phyloP scores from a whole-genome alignment of 2,888 invertebrate species.

The Eumerus sabulonum region DNA sequence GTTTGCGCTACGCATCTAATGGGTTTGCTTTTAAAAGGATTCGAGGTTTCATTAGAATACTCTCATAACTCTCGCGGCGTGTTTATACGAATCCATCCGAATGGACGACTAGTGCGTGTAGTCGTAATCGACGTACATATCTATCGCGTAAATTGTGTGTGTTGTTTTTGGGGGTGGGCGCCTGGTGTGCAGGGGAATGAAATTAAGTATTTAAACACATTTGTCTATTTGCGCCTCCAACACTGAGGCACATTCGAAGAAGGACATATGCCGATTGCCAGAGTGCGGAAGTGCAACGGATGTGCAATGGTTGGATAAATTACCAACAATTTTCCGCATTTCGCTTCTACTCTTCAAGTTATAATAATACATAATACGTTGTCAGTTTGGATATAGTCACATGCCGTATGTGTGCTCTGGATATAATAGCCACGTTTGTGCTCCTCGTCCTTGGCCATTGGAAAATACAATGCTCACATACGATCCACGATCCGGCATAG shows the following conservation, averaged over 20 bases:
- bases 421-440: no score
- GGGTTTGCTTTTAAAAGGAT: constrained; percentile 19
- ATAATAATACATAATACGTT: constrained; percentile 26
- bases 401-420: no score
- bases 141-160: constrained; percentile 13
- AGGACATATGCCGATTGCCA: constrained; percentile 4
- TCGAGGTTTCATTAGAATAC: background rate
- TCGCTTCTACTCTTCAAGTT: constrained; percentile 28
- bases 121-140: background rate
- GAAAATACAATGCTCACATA: constrained; percentile 50
- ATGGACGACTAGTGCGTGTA: no score
- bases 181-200: no score
- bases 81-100: background rate
- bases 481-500: constrained; percentile 32
- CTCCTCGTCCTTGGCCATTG: constrained; percentile 47
- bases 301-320: constrained; percentile 47
- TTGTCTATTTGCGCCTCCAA: background rate
- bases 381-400: no score
- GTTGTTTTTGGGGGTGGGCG: constrained; percentile 3
- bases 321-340: constrained; percentile 38
- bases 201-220: constrained; percentile 31
- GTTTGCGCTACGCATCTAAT: constrained; percentile 1
- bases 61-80: background rate
- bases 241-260: background rate
- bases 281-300: constrained; percentile 1